Base-by-base conservation (phyloP, 30 jellyfish, hydroid and myxozoan species). In the Aurelia aurita region DNA sequence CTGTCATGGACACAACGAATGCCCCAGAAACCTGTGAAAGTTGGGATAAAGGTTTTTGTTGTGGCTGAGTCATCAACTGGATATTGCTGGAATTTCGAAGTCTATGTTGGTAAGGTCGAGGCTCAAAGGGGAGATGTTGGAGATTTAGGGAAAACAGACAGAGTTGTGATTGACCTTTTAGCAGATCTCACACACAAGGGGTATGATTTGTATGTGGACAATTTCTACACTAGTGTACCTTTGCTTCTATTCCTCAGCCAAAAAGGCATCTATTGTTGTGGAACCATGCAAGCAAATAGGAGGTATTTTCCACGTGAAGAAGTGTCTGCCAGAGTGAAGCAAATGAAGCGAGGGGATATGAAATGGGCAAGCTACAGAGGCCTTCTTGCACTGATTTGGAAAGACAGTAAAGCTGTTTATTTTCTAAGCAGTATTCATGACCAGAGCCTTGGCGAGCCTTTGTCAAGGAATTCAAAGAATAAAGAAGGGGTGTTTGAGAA, bases 11-110 rank as follows among this genome's bases (percentile, higher is more conserved):
- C n/a, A n/a, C n/a, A n/a, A n/a, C n/a, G n/a, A n/a, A n/a, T n/a
- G n/a, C n/a, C n/a, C n/a, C n/a, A n/a, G n/a, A n/a, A n/a, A n/a
- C n/a, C n/a, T n/a, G n/a, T n/a, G n/a, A n/a, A n/a, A n/a, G n/a
- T n/a, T n/a, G n/a, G n/a, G n/a, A 58, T 58, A 27, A 58, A 69
- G 39, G 18, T 69, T 69, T 69, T 69, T 69, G 84, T 72, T 20
- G 28, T 85, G 19, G 90, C 92, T 1, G 91, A 85, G 58, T 28
- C 81, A 26, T 25, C 23, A 57, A 72, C 85, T 60, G 91, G 95
- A 28, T 85, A 85, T 51, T 31, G 61, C 25, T 81, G 46, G 1
- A 79, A 60, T 25, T 77, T 82, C 31, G 44, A 34, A 16, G 92
- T 82, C 16, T 82, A 82, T 49, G 62, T 73, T 57, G 92, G 89